These are phyloP conservation scores for Merluccius polli DNA, from an alignment of 2,797 vertebrate genomes.

Conservation along the genomic window DNA sequence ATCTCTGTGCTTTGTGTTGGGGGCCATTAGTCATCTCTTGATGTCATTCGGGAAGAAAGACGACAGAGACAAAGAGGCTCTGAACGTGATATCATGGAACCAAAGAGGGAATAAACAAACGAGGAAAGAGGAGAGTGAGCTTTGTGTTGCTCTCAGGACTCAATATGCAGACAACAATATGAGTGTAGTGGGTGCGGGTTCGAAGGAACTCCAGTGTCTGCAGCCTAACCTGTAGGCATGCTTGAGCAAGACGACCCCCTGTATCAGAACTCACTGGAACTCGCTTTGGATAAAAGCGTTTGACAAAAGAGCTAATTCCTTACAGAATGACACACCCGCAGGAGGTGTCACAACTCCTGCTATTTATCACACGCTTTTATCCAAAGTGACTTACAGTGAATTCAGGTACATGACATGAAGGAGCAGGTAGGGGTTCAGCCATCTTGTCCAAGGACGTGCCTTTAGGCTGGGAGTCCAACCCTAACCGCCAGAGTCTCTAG, in stretches of 20 bases:
- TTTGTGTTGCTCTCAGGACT: slow-evolving; percentile 34
- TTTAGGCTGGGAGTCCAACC: slow-evolving; percentile 22
- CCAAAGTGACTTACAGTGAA: too few relatives aligned
- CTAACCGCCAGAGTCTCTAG: too few relatives aligned
- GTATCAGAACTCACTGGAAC: neutral
- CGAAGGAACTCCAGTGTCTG: neutral
- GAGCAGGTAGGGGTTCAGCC: too few relatives aligned
- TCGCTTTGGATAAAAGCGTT: neutral
- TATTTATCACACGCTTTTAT: neutral
- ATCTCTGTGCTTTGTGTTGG: slow-evolving; percentile 57
- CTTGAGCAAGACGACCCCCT: neutral
- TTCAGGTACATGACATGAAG: too few relatives aligned
- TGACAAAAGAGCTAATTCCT: too few relatives aligned
- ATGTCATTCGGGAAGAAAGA: slow-evolving; percentile 57
- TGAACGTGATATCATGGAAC: slow-evolving; percentile 51
- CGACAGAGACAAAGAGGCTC: slow-evolving; percentile 48
- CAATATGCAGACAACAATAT: slow-evolving; percentile 39
- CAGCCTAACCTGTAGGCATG: neutral
- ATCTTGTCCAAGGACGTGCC: slow-evolving; percentile 1
- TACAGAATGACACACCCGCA: neutral
- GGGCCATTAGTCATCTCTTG: slow-evolving; percentile 62
- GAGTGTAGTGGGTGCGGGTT: neutral
- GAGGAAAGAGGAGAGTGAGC: neutral
- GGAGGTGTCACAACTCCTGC: neutral
- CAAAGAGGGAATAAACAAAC: neutral